Base-by-base conservation (phyloP, 2,113 vertebrate genomes). In the Corythaixoides concolor region DNA sequence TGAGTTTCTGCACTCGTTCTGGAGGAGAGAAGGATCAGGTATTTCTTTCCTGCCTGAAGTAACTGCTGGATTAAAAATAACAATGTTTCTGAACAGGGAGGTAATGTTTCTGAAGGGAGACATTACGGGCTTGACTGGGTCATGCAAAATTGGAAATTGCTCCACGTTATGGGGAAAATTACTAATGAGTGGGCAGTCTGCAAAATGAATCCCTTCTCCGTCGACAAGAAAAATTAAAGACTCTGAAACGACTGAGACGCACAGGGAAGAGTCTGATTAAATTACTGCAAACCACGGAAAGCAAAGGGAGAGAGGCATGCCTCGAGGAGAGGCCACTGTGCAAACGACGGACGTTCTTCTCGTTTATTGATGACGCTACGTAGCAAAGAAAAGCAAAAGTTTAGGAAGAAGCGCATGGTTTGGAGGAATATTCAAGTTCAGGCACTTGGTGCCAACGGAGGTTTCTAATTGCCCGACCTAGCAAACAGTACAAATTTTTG, bases 321-420 rank as follows among this genome's bases (percentile, higher is more conserved):
- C 67, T 78, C 5, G 11, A 82, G 64, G 69, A 56, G 37, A 50
- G 68, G 63, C 59, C 53, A 59, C 33, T 22, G 17, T 23, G 53
- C 8, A 2, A 58, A 66, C 69, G 45, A 45, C 33, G 3, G 32
- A n/a, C 18, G 3, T 37, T 35, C 39, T 50, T n/a, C 20, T 28
- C 32, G 8, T 10, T 73, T n/a, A 24, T 3, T 23, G 3, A 20
- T 22, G 41, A 50, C 28, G 33, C 17, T 20, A 32, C 6, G 0
- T 1, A 50, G 58, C 24, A 84, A 62, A 85, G 23, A 72, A 78
- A 91, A 60, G 32, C 52, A 79, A 52, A 91, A 5, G 2, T 2
- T 63, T 52, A n/a, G 45, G 39, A 12, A 63, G 63, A 89, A 43
- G 16, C 1, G 2, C 9, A 13, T 21, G 12, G 6, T 45, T 69